These are phyloP conservation scores for Erethizon dorsatum DNA, from an alignment of 2,797 vertebrate genomes.

Conservation along the genomic window DNA sequence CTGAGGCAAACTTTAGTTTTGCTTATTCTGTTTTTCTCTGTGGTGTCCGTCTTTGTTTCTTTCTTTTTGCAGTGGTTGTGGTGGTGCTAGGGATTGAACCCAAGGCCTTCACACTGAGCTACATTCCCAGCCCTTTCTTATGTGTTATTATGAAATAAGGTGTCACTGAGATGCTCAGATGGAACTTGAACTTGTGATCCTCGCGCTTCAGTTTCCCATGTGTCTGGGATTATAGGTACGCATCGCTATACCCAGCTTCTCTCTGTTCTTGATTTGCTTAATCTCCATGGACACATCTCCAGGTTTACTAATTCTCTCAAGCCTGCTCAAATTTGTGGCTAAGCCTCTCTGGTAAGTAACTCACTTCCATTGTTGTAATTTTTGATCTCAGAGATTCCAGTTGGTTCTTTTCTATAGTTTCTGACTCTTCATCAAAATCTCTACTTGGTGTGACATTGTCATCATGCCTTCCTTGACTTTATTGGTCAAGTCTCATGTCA, in stretches of 20 bases:
- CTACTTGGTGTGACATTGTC: fast-evolving
- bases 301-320: fast-evolving
- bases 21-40: background rate
- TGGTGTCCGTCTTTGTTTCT: background rate
- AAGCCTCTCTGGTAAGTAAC: background rate
- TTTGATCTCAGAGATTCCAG: background rate
- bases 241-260: background rate
- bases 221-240: background rate
- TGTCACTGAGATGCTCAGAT: background rate
- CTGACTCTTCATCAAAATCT: background rate
- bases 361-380: background rate
- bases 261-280: background rate
- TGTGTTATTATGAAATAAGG: background rate
- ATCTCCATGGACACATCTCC: fast-evolving
- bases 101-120: background rate
- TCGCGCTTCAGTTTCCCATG: background rate
- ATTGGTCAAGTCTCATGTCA: too few relatives aligned
- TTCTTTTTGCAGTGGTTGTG: background rate
- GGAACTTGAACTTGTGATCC: background rate
- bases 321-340: too few relatives aligned
- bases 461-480: fast-evolving
- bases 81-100: background rate
- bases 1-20: fast-evolving
- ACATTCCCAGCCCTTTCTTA: background rate
- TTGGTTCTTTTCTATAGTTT: background rate